phyloP scores from a whole-genome alignment of 2,113 vertebrate species.

The Thalassarche chlororhynchos region DNA sequence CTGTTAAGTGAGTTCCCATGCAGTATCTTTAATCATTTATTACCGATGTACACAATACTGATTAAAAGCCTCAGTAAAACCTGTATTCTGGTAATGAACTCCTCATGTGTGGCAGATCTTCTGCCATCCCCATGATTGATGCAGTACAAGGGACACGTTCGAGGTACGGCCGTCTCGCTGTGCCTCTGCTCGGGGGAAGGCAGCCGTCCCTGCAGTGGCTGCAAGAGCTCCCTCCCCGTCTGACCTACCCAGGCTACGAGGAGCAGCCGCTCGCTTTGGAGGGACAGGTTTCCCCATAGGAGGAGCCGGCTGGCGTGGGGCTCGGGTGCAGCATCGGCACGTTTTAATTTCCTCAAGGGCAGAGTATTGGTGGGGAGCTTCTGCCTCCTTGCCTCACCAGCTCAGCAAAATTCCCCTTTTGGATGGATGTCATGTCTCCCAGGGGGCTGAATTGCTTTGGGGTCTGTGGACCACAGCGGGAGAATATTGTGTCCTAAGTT shows the following conservation, averaged over 20 bases:
- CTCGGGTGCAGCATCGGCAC: not conserved
- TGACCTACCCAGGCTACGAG: fast-evolving
- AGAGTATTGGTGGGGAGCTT: not conserved
- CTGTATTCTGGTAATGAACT: not conserved
- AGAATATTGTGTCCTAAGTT: not conserved
- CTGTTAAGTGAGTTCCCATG: not conserved
- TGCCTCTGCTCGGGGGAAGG: not conserved
- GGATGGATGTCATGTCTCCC: not conserved
- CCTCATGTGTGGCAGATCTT: not conserved
- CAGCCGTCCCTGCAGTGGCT: fast-evolving
- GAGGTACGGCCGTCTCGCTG: not conserved
- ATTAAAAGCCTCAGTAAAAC: not conserved
- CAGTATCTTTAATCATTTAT: not conserved
- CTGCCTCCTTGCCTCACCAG: not conserved
- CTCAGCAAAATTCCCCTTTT: not conserved
- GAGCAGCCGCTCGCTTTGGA: not conserved
- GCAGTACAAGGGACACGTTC: fast-evolving
- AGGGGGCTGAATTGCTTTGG: not conserved
- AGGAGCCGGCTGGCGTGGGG: not conserved
- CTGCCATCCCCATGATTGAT: not conserved
- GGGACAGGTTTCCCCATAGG: not conserved
- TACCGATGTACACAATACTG: not conserved
- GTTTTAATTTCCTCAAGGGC: not conserved
- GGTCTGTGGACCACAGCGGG: not conserved
- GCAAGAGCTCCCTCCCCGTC: not conserved